Base-by-base conservation (phyloP, 2,113 vertebrate species). In the Mus pahari region DNA sequence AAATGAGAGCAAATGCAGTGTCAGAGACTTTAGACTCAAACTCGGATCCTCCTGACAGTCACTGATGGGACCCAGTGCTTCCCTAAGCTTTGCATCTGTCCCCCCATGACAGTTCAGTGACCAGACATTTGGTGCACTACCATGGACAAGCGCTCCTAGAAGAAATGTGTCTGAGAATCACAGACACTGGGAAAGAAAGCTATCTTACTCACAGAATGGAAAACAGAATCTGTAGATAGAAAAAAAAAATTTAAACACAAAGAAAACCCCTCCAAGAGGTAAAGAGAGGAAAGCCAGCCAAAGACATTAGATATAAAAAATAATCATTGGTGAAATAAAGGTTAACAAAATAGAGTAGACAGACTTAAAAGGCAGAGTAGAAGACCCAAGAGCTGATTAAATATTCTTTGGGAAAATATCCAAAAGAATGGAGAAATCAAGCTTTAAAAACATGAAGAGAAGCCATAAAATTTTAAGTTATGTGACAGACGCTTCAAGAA, bases 371-470 rank as follows among this genome's bases (percentile, higher is more conserved):
- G 66, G 78, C 31, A 94, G 91, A 81, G 3, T 33, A 3, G 9
- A 68, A 53, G 48, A 17, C 13, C 1, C 5, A 33, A 94, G 68
- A 64, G 7, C 73, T 77, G 91, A 60, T 31, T 88, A 66, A 33
- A 66, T 33, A 86, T 19, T 55, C 12, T 73, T 31, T 66, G 42
- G 53, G n/a, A 68, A 92, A 74, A n/a, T 50, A 75, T 62, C 58
- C 78, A 81, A 89, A 94, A n/a, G 20, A 33, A 58, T 45, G 16
- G 77, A 68, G 55, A 89, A 20, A 33, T 5, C 73, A 89, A 42
- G 13, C 10, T 86, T 50, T 73, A 79, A 58, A 97, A 60, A 92
- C 82, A 42, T 16, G 42, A 55, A 87, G 5, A 87, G 90, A 94
- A 90, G 53, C 48, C 48, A 7, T 60, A 88, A 92, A 97, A 90